Conservation (phyloP, 2,888 invertebrate genomes). For the Agrochola lychnidis region DNA sequence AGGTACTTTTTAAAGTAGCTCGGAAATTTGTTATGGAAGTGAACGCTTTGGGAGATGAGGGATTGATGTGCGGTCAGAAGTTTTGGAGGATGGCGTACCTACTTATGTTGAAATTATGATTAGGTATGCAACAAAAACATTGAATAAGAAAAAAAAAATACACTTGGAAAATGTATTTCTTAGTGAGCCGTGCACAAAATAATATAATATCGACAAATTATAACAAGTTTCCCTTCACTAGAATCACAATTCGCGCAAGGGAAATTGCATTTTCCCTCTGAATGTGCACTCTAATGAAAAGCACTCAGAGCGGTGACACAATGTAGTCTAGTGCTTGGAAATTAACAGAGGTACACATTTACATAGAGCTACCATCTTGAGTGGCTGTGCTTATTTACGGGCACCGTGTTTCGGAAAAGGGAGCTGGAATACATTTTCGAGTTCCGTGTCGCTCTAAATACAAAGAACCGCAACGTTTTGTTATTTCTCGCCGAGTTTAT, state of each 20-base stretch:
- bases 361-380: constrained; percentile 65
- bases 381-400: constrained; percentile 60
- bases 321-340: constrained; percentile 79
- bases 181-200: neutral
- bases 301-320: constrained; percentile 78
- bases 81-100: neutral
- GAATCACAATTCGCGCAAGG: constrained; percentile 72
- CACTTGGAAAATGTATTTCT: neutral
- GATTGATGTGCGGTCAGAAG: constrained; percentile 2
- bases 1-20: constrained; percentile 45
- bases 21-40: constrained; percentile 27
- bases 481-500: constrained; percentile 45
- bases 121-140: neutral
- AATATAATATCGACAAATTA: constrained; percentile 48
- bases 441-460: constrained; percentile 40
- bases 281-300: constrained; percentile 84
- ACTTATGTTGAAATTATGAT: neutral
- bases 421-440: constrained; percentile 56
- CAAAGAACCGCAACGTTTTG: constrained; percentile 50
- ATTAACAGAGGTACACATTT: constrained; percentile 76
- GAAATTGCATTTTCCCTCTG: constrained; percentile 83
- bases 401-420: constrained; percentile 39
- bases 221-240: constrained; percentile 65
- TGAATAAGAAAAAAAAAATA: neutral
- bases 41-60: constrained; percentile 5